Percentiles rank a stretch among this genome's conserved stretches.
Evolutionary conservation across 2,888 invertebrate genomes (phyloP).

Genomic region (Tridacna gigas): DNA sequence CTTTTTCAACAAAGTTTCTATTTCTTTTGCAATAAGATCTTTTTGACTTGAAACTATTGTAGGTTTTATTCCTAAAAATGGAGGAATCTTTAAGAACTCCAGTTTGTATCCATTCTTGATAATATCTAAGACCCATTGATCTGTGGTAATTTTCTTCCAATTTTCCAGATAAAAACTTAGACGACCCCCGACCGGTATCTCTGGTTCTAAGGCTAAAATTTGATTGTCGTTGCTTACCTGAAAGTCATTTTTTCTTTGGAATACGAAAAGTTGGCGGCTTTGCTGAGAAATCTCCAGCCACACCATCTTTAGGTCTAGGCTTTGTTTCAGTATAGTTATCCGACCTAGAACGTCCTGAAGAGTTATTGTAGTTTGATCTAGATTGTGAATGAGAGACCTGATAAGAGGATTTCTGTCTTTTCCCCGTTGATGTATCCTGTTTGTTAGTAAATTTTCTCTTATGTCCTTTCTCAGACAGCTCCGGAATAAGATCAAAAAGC

Average conservation of each 20-base stretch:
- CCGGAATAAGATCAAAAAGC: conserved; percentile 10
- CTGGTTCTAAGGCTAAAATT: conserved; percentile 8
- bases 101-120: conserved; percentile 51
- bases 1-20: conserved; percentile 16
- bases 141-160: conserved; percentile 52
- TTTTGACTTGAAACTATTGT: conserved; percentile 31
- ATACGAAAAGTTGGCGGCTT: neutral
- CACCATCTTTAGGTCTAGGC: neutral
- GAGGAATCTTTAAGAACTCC: conserved; percentile 41
- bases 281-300: neutral
- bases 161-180: conserved; percentile 41
- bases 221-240: conserved; percentile 8
- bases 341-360: neutral
- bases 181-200: conserved; percentile 58
- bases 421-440: neutral
- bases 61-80: conserved; percentile 30
- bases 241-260: conserved; percentile 13
- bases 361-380: neutral
- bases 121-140: conserved; percentile 48
- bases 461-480: neutral
- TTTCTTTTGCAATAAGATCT: conserved; percentile 14
- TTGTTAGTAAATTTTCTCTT: neutral
- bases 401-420: neutral
- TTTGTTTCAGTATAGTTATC: neutral
- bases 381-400: neutral